Evolutionary conservation across 2,113 vertebrate genomes (phyloP).

Genomic region (Ancistrus triradiatus): DNA sequence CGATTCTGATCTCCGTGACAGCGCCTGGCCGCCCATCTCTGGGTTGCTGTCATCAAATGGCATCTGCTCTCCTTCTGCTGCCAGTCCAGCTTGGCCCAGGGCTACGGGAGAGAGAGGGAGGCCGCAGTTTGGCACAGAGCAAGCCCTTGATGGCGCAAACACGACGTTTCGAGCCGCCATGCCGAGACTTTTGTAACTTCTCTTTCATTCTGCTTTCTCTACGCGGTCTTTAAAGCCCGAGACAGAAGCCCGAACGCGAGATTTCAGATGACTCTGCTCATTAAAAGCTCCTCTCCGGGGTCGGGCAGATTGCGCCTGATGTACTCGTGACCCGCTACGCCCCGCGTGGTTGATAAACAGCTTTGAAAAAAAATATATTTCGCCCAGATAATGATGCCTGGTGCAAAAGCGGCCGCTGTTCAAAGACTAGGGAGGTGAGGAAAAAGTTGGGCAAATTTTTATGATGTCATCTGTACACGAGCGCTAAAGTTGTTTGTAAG

Average conservation of each 20-base stretch:
- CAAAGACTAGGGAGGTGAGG: background rate
- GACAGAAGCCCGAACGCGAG: background rate
- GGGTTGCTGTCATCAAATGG: conserved; percentile 42
- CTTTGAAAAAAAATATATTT: conserved; percentile 11
- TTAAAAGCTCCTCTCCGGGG: conserved; percentile 30
- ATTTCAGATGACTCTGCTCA: conserved; percentile 30
- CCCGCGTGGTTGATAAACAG: conserved; percentile 17
- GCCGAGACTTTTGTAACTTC: background rate
- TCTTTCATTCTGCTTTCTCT: background rate
- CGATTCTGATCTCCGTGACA: conserved; percentile 40
- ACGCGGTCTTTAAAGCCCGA: background rate
- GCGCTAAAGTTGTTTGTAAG: background rate
- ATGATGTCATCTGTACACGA: background rate
- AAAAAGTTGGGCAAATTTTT: background rate
- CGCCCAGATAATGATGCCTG: background rate
- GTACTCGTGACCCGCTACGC: conserved; percentile 14
- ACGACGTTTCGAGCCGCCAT: conserved; percentile 39
- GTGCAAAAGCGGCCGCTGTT: background rate
- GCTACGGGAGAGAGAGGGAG: conserved; percentile 35
- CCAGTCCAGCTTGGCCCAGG: conserved; percentile 39
- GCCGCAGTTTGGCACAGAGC: conserved; percentile 34
- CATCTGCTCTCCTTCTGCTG: conserved; percentile 41
- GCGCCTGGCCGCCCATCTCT: conserved; percentile 24
- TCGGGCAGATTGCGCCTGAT: conserved; percentile 25
- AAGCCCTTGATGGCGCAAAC: conserved; percentile 41